These are phyloP conservation scores for Sebastes melanostomus DNA, from an alignment of 2,797 vertebrate species.

Conservation along the genomic window DNA sequence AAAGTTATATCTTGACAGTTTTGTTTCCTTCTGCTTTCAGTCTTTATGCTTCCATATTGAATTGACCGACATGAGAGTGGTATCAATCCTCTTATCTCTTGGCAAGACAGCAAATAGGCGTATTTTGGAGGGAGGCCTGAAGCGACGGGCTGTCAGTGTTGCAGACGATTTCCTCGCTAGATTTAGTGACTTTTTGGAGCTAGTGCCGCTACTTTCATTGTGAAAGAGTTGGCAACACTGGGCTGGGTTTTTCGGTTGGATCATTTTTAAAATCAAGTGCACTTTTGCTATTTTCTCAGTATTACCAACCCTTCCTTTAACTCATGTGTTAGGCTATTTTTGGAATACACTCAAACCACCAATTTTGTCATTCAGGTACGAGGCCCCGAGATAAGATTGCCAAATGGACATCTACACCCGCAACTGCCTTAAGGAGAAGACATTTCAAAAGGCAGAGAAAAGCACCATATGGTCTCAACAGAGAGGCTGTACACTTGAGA, in stretches of 20 bases:
- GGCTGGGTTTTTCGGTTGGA: no score
- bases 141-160: not conserved
- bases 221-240: not conserved
- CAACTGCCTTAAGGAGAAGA: not conserved
- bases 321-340: not conserved
- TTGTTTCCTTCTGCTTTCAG: not conserved
- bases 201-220: not conserved
- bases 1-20: not conserved
- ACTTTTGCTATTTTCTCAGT: no score
- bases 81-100: not conserved
- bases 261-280: no score
- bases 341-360: not conserved
- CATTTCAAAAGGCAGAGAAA: slow-evolving; percentile 19
- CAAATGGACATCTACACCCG: not conserved
- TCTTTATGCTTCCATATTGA: not conserved
- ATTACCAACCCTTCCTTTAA: no score
- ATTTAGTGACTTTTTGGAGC: not conserved
- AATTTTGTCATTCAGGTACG: not conserved
- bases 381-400: not conserved
- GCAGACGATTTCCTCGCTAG: no score
- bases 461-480: slow-evolving; percentile 42
- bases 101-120: not conserved
- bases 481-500: not conserved
- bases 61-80: not conserved
- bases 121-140: no score